phyloP scores from a whole-genome alignment of 2,888 invertebrate species.

The Aleiodes testaceus region DNA sequence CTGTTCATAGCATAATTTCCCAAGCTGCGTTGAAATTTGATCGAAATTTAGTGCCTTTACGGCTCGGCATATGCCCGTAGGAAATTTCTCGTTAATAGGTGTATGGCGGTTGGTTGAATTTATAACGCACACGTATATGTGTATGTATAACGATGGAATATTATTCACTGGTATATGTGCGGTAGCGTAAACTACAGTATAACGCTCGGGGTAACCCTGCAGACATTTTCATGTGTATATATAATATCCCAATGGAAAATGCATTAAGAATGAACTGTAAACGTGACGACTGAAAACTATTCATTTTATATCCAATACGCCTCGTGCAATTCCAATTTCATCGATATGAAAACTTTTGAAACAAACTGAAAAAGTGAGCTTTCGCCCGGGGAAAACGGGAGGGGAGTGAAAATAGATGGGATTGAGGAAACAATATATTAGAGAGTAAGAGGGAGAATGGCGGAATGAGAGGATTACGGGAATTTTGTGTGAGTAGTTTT shows the following conservation, averaged over 20 bases:
- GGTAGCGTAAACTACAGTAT: conserved; percentile 12
- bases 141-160: conserved; percentile 5
- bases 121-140: conserved; percentile 5
- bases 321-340: conserved; percentile 2
- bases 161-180: conserved; percentile 23
- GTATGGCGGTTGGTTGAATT: conserved; percentile 25
- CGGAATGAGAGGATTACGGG: conserved; percentile 20
- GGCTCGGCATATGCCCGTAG: conserved; percentile 31
- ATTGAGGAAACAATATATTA: too few relatives aligned
- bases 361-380: neutral
- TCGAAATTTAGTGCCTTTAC: conserved; percentile 47
- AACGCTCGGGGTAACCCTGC: neutral
- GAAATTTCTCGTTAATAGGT: conserved; percentile 41
- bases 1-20: conserved; percentile 29
- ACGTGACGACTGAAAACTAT: conserved; percentile 18
- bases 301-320: conserved; percentile 1
- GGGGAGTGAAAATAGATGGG: neutral
- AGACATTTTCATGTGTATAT: conserved; percentile 11
- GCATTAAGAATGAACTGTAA: conserved; percentile 25
- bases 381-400: neutral
- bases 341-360: neutral
- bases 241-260: conserved; percentile 28
- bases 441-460: neutral
- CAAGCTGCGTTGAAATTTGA: conserved; percentile 53
- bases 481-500: conserved; percentile 11